These are phyloP conservation scores for Pegoplata infirma DNA, from an alignment of 2,888 invertebrate genomes.

Conservation along the genomic window DNA sequence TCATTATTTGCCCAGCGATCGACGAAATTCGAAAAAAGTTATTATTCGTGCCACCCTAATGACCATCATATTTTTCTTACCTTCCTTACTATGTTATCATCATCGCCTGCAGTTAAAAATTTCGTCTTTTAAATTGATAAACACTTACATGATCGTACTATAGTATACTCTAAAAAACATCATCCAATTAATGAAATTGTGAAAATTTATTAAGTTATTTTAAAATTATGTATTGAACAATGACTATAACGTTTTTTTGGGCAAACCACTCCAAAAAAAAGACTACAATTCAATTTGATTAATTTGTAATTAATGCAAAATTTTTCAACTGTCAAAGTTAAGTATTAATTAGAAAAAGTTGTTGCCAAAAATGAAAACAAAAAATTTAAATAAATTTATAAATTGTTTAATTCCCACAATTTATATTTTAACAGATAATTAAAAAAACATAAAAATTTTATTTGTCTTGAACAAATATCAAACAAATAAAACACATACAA, in stretches of 20 bases:
- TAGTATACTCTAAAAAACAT: no score
- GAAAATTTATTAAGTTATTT: neutral
- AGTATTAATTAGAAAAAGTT: slow-evolving; percentile 36
- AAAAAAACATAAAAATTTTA: slow-evolving; percentile 22
- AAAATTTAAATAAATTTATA: neutral
- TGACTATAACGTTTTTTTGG: neutral
- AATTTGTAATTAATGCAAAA: slow-evolving; percentile 32
- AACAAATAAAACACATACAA: no score
- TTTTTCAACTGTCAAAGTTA: slow-evolving; percentile 41
- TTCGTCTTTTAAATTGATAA: no score
- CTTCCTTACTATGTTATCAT: no score
- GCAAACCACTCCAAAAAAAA: neutral
- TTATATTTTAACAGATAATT: slow-evolving; percentile 38
- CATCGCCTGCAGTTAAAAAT: no score
- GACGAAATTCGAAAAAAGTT: no score
- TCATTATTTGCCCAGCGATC: no score
- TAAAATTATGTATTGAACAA: neutral
- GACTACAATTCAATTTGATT: slow-evolving; percentile 32
- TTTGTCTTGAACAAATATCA: slow-evolving; percentile 7
- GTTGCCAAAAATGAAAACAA: slow-evolving; percentile 26
- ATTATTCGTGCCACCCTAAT: no score
- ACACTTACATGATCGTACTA: no score
- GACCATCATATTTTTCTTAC: no score
- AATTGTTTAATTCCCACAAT: slow-evolving; percentile 38
- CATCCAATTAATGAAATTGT: neutral